Evolutionary conservation across 2,888 invertebrate species (phyloP).

Genomic region (Escarpia spicata): DNA sequence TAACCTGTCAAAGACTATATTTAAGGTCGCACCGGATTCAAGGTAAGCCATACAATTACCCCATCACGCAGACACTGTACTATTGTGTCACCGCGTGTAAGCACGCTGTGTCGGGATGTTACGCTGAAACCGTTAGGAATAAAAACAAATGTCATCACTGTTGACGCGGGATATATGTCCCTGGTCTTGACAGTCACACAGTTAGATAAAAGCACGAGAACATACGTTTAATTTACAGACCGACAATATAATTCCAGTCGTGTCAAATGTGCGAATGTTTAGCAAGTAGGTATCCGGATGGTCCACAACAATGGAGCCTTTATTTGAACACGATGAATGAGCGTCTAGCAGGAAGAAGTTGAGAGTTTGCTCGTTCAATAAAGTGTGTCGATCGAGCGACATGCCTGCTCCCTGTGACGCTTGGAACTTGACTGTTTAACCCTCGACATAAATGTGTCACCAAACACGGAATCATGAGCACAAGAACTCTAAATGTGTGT

Average conservation of each 20-base stretch:
- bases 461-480: not conserved
- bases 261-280: not conserved
- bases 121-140: not conserved
- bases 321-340: not conserved
- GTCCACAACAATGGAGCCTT: not conserved
- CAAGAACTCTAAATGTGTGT: not conserved
- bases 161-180: not conserved
- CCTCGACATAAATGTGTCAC: not conserved
- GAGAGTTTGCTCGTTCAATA: not conserved
- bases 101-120: not conserved
- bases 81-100: not conserved
- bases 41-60: not conserved
- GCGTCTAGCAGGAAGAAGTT: not conserved
- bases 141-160: not conserved
- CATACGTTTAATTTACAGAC: not conserved
- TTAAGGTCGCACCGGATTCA: not conserved
- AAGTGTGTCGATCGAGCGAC: not conserved
- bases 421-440: not conserved
- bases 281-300: not conserved
- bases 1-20: not conserved
- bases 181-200: not conserved
- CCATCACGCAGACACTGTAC: not conserved
- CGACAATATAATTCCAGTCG: constrained; percentile 8
- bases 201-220: not conserved
- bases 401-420: not conserved